Conservation (phyloP, 2,113 vertebrate genomes). For the Tenrec ecaudatus region DNA sequence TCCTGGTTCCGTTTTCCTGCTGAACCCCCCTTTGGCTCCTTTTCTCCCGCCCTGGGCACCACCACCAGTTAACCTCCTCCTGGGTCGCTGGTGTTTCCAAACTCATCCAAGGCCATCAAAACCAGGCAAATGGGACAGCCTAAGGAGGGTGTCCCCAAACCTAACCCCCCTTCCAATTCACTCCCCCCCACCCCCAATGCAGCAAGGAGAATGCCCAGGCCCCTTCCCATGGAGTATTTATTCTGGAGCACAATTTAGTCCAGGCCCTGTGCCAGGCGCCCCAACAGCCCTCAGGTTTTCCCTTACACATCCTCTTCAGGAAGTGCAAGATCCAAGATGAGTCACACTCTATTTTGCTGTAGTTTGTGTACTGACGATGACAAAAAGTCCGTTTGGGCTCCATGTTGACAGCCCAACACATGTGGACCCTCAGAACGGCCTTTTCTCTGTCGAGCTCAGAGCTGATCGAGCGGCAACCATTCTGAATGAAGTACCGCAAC, state of each 20-base stretch:
- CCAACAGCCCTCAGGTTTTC: not conserved
- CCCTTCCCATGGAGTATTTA: constrained; percentile 11
- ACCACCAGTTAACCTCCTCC: not conserved
- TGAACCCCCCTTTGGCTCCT: not conserved
- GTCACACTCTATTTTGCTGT: not conserved
- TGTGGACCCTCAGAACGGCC: too few species aligned
- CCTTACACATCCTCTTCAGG: constrained; percentile 41
- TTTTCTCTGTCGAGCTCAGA: not conserved
- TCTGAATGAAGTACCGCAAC: not conserved
- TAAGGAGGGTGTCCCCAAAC: not conserved
- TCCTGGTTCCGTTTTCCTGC: not conserved
- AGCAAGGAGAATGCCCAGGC: not conserved
- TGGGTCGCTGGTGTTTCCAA: not conserved
- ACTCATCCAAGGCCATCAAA: not conserved
- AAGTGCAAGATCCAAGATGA: not conserved
- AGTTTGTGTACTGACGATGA: not conserved
- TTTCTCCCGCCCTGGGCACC: not conserved
- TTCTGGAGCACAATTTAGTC: not conserved
- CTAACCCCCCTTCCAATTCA: too few species aligned
- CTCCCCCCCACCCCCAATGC: not conserved
- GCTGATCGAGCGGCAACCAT: not conserved
- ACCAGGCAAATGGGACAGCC: not conserved
- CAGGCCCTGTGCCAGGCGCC: not conserved
- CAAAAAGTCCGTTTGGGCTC: not conserved
- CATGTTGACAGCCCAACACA: not conserved